Base-by-base conservation (phyloP, 2,797 vertebrate genomes). In the Diceros bicornis region DNA sequence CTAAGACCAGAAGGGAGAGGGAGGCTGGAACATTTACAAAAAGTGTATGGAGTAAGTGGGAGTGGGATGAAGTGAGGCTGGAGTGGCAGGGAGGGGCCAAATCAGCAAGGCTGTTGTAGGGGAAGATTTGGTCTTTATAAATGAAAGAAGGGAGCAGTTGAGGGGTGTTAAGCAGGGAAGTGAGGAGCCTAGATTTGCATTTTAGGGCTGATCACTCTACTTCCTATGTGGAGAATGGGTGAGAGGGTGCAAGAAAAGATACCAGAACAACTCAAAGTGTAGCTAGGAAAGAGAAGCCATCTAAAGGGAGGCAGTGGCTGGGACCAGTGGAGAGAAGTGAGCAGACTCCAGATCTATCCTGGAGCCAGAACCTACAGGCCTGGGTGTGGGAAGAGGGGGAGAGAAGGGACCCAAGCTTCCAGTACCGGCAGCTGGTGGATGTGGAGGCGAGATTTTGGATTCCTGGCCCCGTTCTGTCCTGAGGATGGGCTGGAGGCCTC, bases 21-120 rank as follows among this genome's bases (percentile, higher is more conserved):
- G 41, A 87, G 34, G 29, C 37, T 74, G 89, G 41, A 20, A 20
- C 37, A 12, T 14, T 55, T 66, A 47, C 29, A 13, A n/a, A 94
- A 71, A 37, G 6, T 0, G 0, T 11, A 14, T 2, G 4, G 44
- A 23, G 29, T 29, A 10, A 55, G 18, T 12, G 27, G 14, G 13
- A 34, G 4, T 14, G 20, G 7, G 21, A 4, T n/a, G 13, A 47
- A 16, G 8, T 1, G 55, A 87, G 62, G 23, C 16, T 7, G 6
- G 34, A 55, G 55, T 18, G 50, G 41, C 21, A 12, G 16, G 32
- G 61, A 71, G 66, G 41, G 81, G 29, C 23, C 55, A 29, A 52
- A 68, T 3, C 59, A 69, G 17, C 16, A 3, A n/a, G 13, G 25
- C 21, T 27, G 5, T 12, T 13, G 23, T 14, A 44, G n/a, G 62